Base-by-base conservation (phyloP, 2,797 vertebrate species). In the Lutjanus argentimaculatus region DNA sequence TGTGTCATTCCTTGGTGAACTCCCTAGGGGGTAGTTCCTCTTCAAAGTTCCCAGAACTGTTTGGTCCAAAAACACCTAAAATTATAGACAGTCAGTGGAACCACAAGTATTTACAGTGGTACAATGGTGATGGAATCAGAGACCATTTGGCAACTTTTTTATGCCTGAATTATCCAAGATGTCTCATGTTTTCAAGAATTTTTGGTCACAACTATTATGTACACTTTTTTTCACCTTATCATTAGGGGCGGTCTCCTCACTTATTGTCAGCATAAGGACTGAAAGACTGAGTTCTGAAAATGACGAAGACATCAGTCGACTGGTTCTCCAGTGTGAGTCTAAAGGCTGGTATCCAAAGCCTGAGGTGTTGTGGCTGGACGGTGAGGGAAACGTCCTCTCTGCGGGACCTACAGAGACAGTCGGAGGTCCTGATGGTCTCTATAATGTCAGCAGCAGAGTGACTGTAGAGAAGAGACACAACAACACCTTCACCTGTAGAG, bases 371-470 rank as follows among this genome's bases (percentile, higher is more conserved):
- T 30, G 55, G 55, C 22, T 57, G 22, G 22, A 57, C 14, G 7
- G 6, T 16, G n/a, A 56, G 8, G 67, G 67, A 56, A 43, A 56
- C 51, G 7, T 80, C 42, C 52, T 72, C 43, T n/a, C 62, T 77
- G 58, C n/a, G 72, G 72, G 51, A 65, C 46, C 43, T n/a, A 11
- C 61, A 51, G 25, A 69, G 56, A 53, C 55, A 16, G 19, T 42
- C 53, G 49, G 19, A 75, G 63, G 53, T 72, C 57, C 73, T 73
- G 74, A 66, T 59, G 25, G 25, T 30, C 25, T 30, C 25, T 30
- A 30, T 30, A 30, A 2, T 30, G 25, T 30, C 25, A 30, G 25
- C 25, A 30, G 25, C 25, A 30, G 25, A 30, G 25, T 30, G 25
- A 30, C 25, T 30, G 25, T 30, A 4, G 25, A 30, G 25, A 4